phyloP scores from a whole-genome alignment of 2,888 invertebrate genomes.

The Philopedon plagiatum region DNA sequence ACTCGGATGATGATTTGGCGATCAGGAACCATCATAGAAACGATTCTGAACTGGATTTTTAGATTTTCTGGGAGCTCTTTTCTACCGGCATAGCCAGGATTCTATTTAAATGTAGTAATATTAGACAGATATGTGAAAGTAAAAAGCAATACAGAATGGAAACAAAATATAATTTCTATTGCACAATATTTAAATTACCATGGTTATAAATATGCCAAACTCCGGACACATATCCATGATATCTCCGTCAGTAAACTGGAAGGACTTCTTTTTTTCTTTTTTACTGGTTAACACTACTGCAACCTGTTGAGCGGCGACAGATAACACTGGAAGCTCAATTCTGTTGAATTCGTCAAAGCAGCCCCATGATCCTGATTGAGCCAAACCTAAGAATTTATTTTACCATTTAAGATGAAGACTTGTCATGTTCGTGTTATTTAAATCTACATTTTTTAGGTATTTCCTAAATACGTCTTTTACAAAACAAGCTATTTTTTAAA shows the following conservation, averaged over 20 bases:
- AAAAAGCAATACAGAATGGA: too few species aligned
- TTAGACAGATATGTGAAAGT: background rate
- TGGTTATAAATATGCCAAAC: slow-evolving; percentile 97
- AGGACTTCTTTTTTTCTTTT: slow-evolving; percentile 92
- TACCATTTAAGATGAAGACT: too few species aligned
- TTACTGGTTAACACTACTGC: slow-evolving; percentile 93
- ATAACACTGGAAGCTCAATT: slow-evolving; percentile 93
- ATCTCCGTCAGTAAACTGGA: slow-evolving; percentile 96
- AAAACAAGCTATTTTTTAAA: too few species aligned
- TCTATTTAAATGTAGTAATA: slow-evolving; percentile 72
- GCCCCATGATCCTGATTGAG: slow-evolving; percentile 98
- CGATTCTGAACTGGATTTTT: slow-evolving; percentile 97
- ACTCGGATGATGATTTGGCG: slow-evolving; percentile 97
- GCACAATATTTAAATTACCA: slow-evolving; percentile 74
- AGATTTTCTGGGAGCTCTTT: slow-evolving; percentile 97
- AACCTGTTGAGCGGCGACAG: slow-evolving; percentile 97
- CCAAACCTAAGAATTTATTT: slow-evolving; percentile 74
- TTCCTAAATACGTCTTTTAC: too few species aligned
- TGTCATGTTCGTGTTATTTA: too few species aligned
- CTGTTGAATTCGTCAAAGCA: slow-evolving; percentile 98
- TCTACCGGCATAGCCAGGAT: slow-evolving; percentile 97
- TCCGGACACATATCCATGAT: slow-evolving; percentile 93
- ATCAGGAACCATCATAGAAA: slow-evolving; percentile 99
- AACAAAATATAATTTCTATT: background rate
- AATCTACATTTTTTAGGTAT: too few species aligned